Evolutionary conservation across 2,888 invertebrate species (phyloP), one percentile per base, ranked within the genome.

Genomic region (Macrophya annulata): DNA sequence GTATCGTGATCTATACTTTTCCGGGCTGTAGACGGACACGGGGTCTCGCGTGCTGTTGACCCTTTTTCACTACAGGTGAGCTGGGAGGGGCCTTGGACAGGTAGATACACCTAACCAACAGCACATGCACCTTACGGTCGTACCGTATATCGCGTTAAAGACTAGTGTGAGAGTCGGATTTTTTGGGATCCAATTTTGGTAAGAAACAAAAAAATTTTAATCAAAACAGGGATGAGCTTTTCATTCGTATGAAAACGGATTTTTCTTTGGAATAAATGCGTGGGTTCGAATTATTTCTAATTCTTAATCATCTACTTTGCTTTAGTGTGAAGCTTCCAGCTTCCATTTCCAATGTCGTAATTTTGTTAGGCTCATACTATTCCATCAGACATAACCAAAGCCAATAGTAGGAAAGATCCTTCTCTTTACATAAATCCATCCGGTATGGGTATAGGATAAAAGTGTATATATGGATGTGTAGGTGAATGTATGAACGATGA

Each of bases 31-130:
- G 86, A 43, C 31, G 51, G 59, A 59, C 59, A 85, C 59, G 68
- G 77, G 83, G 84, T 76, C 85, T 85, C 84, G 86, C 85, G 91
- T 91, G 90, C 91, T 91, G 91, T 91, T 91, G 91, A 91, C 91
- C 92, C 90, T 91, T 91, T 91, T 91, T 89, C 89, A 88, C 88
- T 87, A 90, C 90, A 90, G 91, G 91, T 91, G 91, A 90, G 90
- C 87, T 89, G 89, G 88, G 88, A 88, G 89, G 89, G 90, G 89
- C 88, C 88, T 87, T 86, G 88, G 88, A 89, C 90, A 90, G 90
- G 91, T 90, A 91, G 89, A 89, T 88, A 90, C 89, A 90, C 88
- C 89, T 88, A 90, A 89, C 89, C 88, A 51, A 40, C 43, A 55
- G 71, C 82, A 25, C 82, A 51, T 68, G 31, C 88, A 87, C 89